A percentile compares a stretch with the other conserved stretches of the same genome.
Conservation (phyloP, 2,113 vertebrate species). For the Vidua chalybeata region DNA sequence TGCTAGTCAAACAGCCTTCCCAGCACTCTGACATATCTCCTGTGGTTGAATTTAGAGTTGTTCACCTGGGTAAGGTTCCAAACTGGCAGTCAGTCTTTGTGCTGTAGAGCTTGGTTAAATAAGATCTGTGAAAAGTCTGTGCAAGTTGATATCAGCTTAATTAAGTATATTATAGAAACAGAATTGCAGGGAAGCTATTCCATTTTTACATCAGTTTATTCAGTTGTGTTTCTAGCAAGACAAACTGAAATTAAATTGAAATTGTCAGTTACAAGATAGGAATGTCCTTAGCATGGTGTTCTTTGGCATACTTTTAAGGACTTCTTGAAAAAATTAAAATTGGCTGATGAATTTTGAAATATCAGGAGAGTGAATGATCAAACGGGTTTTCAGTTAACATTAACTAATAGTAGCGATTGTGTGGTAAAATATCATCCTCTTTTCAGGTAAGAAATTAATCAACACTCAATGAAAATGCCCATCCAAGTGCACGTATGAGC, state of each 20-base stretch:
- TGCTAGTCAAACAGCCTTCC: conserved; percentile 33
- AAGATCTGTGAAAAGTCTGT: background rate
- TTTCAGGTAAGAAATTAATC: background rate
- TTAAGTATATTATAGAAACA: background rate
- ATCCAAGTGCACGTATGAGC: background rate
- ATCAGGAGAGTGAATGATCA: background rate
- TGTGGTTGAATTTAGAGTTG: conserved; percentile 26
- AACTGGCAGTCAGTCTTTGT: background rate
- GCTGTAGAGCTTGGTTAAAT: background rate
- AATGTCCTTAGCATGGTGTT: background rate
- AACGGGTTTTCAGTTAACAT: background rate
- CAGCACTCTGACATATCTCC: background rate
- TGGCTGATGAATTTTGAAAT: background rate
- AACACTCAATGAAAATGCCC: background rate
- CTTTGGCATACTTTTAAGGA: background rate
- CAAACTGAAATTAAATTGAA: background rate
- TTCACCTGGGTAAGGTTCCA: conserved; percentile 23
- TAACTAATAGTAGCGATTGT: background rate
- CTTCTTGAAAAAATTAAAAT: background rate
- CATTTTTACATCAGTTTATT: background rate
- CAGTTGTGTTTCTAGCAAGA: background rate
- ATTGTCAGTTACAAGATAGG: background rate
- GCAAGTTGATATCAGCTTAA: background rate
- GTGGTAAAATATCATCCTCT: background rate
- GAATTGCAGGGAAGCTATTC: background rate